A percentile compares a stretch with the other conserved stretches of the same genome.
phyloP scores from a whole-genome alignment of 1,140 invertebrate species.

The Nephotettix cincticeps region DNA sequence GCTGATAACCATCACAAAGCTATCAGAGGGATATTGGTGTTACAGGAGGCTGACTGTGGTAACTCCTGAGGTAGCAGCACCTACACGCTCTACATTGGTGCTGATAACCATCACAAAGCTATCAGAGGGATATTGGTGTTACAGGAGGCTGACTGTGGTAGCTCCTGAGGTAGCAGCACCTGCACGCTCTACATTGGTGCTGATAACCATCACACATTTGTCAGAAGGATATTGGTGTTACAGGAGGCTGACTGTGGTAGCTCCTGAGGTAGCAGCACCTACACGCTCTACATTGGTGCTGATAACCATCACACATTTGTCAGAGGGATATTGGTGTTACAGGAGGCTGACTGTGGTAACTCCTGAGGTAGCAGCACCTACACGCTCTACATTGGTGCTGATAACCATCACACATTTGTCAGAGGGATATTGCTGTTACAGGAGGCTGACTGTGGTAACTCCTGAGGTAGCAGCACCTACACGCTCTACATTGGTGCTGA shows the following conservation, averaged over 20 bases:
- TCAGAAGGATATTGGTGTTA: background rate
- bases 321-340: no score
- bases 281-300: constrained; percentile 60
- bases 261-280: constrained; percentile 59
- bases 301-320: constrained; percentile 56
- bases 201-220: constrained; percentile 57
- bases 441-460: constrained; percentile 55
- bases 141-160: constrained; percentile 53
- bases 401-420: constrained; percentile 50
- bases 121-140: constrained; percentile 19
- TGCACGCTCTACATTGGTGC: constrained; percentile 58
- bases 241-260: constrained; percentile 54
- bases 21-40: background rate
- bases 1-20: constrained; percentile 55
- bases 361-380: constrained; percentile 59
- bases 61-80: constrained; percentile 59
- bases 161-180: constrained; percentile 60
- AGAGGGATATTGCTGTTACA: background rate
- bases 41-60: constrained; percentile 53
- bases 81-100: constrained; percentile 59
- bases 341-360: constrained; percentile 55
- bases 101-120: constrained; percentile 59
- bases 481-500: constrained; percentile 58
- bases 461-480: constrained; percentile 60
- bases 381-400: constrained; percentile 59